Evolutionary conservation across 2,113 vertebrate genomes (phyloP).

Genomic region (Corvus hawaiiensis): DNA sequence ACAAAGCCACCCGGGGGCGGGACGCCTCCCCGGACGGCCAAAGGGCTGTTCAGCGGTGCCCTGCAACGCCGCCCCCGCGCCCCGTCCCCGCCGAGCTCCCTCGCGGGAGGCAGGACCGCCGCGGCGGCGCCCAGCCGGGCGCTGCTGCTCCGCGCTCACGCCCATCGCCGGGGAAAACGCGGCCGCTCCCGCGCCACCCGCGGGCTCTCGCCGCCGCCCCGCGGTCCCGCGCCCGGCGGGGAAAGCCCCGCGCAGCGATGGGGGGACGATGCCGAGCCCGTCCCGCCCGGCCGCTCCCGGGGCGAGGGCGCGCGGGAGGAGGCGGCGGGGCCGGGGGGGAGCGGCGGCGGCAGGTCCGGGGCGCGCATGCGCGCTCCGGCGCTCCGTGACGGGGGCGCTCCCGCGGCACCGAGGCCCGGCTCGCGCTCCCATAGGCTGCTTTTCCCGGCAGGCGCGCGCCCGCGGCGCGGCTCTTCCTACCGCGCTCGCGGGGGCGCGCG

Average conservation of each 20-base stretch:
- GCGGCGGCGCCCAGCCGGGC: neutral
- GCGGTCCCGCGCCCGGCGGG: neutral
- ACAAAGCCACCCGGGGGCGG: fast-evolving
- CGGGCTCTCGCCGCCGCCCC: neutral
- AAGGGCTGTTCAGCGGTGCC: fast-evolving
- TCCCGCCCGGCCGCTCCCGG: neutral
- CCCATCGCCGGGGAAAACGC: neutral
- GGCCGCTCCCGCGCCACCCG: neutral
- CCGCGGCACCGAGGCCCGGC: too few species aligned
- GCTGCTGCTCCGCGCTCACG: neutral
- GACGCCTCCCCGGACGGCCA: neutral
- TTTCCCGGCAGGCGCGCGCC: too few species aligned
- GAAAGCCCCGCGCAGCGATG: too few species aligned
- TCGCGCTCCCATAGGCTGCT: too few species aligned
- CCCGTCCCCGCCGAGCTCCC: neutral
- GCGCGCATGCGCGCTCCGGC: too few species aligned
- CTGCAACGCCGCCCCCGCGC: neutral
- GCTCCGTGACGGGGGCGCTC: too few species aligned
- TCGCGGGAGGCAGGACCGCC: too few species aligned
- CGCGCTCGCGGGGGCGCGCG: too few species aligned
- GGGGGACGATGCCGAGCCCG: neutral
- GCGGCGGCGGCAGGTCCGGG: neutral
- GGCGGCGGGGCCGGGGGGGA: neutral
- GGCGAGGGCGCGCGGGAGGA: neutral
- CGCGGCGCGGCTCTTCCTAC: too few species aligned